phyloP scores from a whole-genome alignment of 2,797 vertebrate species.

The Tauraco hartlaubi region DNA sequence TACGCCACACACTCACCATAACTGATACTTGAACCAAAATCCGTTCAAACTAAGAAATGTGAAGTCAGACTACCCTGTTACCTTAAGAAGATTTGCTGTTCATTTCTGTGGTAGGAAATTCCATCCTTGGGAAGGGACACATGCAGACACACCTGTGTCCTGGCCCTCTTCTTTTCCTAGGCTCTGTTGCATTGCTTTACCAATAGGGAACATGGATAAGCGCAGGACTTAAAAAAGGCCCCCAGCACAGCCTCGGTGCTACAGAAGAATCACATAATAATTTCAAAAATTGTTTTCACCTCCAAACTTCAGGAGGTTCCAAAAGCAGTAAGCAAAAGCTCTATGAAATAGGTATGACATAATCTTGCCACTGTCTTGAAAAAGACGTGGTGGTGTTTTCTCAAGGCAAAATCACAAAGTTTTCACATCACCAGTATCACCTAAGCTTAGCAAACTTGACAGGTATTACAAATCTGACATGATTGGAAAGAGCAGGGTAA shows the following conservation, averaged over 20 bases:
- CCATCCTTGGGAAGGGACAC: neutral
- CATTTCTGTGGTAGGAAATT: neutral
- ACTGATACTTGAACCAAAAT: neutral
- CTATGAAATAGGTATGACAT: neutral
- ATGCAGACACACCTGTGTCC: neutral
- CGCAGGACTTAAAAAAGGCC: neutral
- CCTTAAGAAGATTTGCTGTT: neutral
- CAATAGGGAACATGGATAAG: accelerated
- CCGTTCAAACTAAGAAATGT: neutral
- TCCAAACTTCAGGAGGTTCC: neutral
- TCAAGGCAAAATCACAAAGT: neutral
- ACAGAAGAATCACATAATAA: neutral
- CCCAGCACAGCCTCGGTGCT: neutral
- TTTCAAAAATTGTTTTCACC: neutral
- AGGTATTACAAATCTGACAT: neutral
- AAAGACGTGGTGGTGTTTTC: neutral
- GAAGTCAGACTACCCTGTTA: neutral
- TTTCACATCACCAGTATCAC: neutral
- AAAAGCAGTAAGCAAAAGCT: neutral
- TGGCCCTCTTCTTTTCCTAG: neutral
- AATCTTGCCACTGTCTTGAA: neutral
- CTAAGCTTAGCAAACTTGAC: neutral
- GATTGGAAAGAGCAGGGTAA: neutral
- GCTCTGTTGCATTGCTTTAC: neutral
- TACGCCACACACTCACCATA: neutral